Base-by-base conservation (phyloP, 2,888 invertebrate species). In the Scaptomyza flava region DNA sequence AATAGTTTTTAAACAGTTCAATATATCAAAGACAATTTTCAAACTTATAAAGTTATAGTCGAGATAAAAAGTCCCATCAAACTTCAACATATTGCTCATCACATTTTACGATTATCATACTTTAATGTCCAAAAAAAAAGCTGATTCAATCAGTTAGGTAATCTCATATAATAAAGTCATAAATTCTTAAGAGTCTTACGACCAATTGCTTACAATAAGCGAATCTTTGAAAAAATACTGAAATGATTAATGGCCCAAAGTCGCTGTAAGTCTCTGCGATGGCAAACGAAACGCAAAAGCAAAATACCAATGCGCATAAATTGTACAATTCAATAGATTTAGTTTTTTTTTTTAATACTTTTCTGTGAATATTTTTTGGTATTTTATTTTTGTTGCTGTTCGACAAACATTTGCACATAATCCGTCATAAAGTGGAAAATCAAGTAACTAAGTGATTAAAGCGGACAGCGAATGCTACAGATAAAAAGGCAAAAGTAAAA, bases 371-470 rank as follows among this genome's bases (percentile, higher is more conserved):
- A 12, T 8, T 9, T 14, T 43, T 38, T 12, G 1, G 38, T 36
- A 0, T 12, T n/a, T n/a, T n/a, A n/a, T n/a, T 47, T 54, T 42
- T 11, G 41, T 54, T 31, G 48, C 20, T 34, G 59, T 7, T 75
- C 34, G 50, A 57, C 77, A 72, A 87, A 70, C 74, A 86, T 84
- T 84, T 83, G 66, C 80, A 86, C 76, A 81, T 86, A 86, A 83
- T 84, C 87, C 79, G 71, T 88, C 84, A 84, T 73, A 83, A 86
- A 88, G 89, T 84, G 87, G 84, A 83, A 88, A 84, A 81, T 79
- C 84, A 79, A 86, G 81, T 83, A 86, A 80, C 79, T 64, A 82
- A 85, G 79, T 78, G 85, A 81, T 79, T 85, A 82, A 84, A 77
- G 64, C 60, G 50, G 59, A 50, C 72, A 62, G 48, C 63, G 51